Evolutionary conservation across 2,888 invertebrate species (phyloP).

Genomic region (Habroteleia sp.): DNA sequence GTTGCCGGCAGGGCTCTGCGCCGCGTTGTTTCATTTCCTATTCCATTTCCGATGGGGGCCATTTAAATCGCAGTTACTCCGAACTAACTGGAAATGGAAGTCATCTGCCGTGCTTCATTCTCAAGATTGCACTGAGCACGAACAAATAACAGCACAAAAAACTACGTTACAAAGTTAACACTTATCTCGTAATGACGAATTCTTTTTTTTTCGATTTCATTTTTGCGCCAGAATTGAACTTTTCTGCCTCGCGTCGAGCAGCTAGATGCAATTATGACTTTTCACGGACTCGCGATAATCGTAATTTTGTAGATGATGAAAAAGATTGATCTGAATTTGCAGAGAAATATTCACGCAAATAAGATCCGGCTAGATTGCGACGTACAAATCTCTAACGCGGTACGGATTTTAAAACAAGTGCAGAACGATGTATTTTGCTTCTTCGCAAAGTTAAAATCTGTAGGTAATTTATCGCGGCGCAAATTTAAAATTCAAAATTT

Average conservation of each 20-base stretch:
- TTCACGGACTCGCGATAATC: constrained; percentile 1
- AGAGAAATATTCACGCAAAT: too few species aligned
- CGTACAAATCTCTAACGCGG: too few species aligned
- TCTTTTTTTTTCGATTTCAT: constrained; percentile 31
- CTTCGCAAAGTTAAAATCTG: too few species aligned
- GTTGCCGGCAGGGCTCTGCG: constrained; percentile 54
- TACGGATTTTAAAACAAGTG: too few species aligned
- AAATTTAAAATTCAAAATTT: too few species aligned
- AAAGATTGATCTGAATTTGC: constrained; percentile 2
- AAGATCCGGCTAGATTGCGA: background rate
- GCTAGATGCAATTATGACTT: constrained; percentile 20
- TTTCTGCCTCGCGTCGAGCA: background rate
- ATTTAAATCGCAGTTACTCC: constrained; percentile 77
- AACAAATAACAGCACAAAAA: constrained; percentile 56
- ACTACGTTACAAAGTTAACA: constrained; percentile 52
- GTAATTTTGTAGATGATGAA: constrained; percentile 1
- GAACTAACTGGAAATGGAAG: constrained; percentile 75
- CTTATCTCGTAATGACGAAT: constrained; percentile 52
- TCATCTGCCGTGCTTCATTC: constrained; percentile 68
- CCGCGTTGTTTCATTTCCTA: constrained; percentile 78
- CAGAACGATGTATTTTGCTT: too few species aligned
- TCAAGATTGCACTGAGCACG: constrained; percentile 57
- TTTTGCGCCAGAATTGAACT: constrained; percentile 1
- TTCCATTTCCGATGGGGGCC: constrained; percentile 77
- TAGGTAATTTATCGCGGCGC: too few species aligned